Percentiles rank a stretch among this genome's conserved stretches.
Conservation (phyloP, 2,888 invertebrate genomes). For the Prenolepis imparis region DNA sequence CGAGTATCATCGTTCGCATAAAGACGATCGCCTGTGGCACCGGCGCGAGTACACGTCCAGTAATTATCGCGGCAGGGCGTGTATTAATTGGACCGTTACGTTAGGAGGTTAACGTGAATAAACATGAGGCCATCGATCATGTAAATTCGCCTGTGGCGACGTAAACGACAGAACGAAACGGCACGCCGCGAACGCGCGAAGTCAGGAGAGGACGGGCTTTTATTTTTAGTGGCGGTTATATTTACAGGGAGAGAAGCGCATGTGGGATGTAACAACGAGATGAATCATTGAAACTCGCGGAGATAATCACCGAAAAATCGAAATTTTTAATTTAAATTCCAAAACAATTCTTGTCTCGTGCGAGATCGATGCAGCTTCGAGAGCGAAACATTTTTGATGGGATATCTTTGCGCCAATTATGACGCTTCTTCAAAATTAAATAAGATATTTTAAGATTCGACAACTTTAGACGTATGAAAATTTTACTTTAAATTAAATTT, state of each 20-base stretch:
- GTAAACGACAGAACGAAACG: not conserved
- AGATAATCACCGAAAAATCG: not conserved
- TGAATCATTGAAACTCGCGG: not conserved
- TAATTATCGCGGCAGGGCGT: slow-evolving; percentile 37
- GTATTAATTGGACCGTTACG: slow-evolving; percentile 47
- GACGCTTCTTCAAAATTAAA: not conserved
- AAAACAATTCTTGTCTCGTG: not conserved
- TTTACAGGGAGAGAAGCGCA: slow-evolving; percentile 33
- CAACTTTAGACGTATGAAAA: not conserved
- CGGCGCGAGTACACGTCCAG: not conserved
- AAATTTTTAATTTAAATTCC: no score
- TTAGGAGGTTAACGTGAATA: slow-evolving; percentile 44
- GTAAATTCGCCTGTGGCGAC: slow-evolving; percentile 40
- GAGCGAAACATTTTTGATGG: not conserved
- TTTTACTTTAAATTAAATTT: slow-evolving; percentile 11
- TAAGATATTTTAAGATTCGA: not conserved
- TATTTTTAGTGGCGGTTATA: slow-evolving; percentile 43
- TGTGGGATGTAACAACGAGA: slow-evolving; percentile 3
- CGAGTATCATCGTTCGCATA: not conserved
- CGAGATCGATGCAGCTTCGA: not conserved
- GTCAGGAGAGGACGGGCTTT: slow-evolving; percentile 7
- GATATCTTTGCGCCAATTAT: not conserved
- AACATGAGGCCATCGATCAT: slow-evolving; percentile 47
- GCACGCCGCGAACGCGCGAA: not conserved
- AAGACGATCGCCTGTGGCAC: not conserved